Evolutionary conservation across 2,888 invertebrate species (phyloP), one percentile per base, ranked within the genome.

Genomic region (Athripsodes cinereus): DNA sequence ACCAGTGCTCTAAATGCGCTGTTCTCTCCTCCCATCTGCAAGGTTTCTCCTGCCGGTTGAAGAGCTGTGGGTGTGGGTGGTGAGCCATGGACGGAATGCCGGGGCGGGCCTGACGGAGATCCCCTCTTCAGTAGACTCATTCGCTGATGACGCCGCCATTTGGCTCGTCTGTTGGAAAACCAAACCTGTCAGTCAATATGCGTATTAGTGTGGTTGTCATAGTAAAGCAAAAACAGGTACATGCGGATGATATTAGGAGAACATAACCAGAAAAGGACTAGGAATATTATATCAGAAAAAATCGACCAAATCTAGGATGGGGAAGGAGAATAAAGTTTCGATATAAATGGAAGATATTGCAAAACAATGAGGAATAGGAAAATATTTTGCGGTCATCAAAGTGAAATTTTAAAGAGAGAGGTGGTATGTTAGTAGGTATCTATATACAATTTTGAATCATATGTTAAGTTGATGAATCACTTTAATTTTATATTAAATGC

Each of bases 161-260:
- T 95, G 80, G 95, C 95, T 83, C 95, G 90, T 90, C 95, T 92
- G 90, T 95, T 95, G 86, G 94, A 95, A 92, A 95, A 95, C 95
- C 95, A 95, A 88, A 95, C 95, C 95, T 95, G 90, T 87, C 88
- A 87, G 84, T 84, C 63, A 63, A 63, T 63, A 61, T 60, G 59
- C 55, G 63, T 59, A 63, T 63, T 63, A 63, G 63, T 63, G 61
- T 59, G 59, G 59, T 63, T 63, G 63, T 59, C 62, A 62, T 59
- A 57, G 52, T 26, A 26, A 26, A 26, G 26, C 26, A 26, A 26
- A 26, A 26, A 26, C n/a, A n/a, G n/a, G n/a, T n/a, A n/a, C 26
- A 26, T 26, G 26, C 26, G 26, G 26, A 44, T 34, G 34, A 34
- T 13, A 44, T 44, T 44, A 44, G 44, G 18, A 44, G 13, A 44